Evolutionary conservation across 2,113 vertebrate species (phyloP).

Genomic region (cattle (Bos taurus)): DNA sequence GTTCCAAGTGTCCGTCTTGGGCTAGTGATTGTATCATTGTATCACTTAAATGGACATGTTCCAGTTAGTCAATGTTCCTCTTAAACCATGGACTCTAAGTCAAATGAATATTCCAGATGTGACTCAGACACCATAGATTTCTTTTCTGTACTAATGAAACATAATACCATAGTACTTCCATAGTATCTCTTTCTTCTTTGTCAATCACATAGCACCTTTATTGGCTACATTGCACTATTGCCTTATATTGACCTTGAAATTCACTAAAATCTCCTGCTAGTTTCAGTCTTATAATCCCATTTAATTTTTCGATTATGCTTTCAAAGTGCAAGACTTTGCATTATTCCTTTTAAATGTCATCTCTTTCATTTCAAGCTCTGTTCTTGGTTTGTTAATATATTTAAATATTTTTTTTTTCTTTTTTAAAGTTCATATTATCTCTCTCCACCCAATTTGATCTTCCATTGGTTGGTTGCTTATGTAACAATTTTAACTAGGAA

Average conservation of each 20-base stretch:
- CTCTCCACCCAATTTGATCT: background rate
- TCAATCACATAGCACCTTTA: background rate
- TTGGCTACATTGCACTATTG: background rate
- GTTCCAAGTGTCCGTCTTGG: background rate
- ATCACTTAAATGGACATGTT: background rate
- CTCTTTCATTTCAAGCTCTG: background rate
- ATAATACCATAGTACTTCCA: background rate
- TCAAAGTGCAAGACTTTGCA: background rate
- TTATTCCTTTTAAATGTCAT: background rate
- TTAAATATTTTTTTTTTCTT: background rate
- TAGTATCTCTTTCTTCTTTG: background rate
- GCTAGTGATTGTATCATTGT: background rate
- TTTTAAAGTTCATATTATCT: background rate
- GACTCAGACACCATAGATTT: background rate
- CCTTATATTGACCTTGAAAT: background rate
- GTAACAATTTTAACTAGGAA: background rate
- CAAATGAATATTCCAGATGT: background rate
- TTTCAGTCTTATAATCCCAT: background rate
- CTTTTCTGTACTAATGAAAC: background rate
- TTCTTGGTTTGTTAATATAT: background rate
- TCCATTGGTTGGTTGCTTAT: background rate
- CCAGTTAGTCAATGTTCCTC: background rate
- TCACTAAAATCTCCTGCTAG: background rate
- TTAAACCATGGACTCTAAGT: background rate
- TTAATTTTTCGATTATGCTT: background rate